Conservation (phyloP, 2,113 vertebrate species). For the Galbula dea region DNA sequence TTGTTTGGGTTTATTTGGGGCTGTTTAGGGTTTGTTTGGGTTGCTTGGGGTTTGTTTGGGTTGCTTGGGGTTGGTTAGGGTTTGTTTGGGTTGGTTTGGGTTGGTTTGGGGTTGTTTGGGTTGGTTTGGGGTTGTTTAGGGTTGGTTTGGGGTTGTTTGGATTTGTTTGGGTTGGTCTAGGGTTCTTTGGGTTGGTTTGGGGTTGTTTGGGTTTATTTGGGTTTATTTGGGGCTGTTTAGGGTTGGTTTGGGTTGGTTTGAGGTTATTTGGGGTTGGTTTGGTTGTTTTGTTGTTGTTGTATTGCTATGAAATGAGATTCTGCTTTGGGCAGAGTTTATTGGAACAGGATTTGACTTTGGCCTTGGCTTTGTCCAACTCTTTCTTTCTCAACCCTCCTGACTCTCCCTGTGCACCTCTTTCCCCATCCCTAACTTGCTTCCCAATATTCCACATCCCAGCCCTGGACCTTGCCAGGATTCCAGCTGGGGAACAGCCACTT, state of each 20-base stretch:
- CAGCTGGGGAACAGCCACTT: too few relatives aligned
- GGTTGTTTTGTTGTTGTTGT: conserved; percentile 59
- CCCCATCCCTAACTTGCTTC: not conserved
- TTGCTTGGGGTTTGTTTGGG: too few relatives aligned
- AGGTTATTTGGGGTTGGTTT: too few relatives aligned
- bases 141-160: not conserved
- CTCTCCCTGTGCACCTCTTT: not conserved
- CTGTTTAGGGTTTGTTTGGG: too few relatives aligned
- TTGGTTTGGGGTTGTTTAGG: not conserved
- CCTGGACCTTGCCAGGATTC: not conserved
- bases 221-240: too few relatives aligned
- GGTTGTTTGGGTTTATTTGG: too few relatives aligned
- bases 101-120: conserved; percentile 19
- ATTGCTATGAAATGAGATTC: conserved; percentile 81
- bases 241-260: too few relatives aligned
- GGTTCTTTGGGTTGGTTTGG: too few relatives aligned
- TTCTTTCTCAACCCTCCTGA: not conserved
- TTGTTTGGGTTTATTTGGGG: too few relatives aligned
- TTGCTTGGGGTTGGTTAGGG: too few relatives aligned
- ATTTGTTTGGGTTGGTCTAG: too few relatives aligned
- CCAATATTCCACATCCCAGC: not conserved
- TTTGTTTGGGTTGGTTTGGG: too few relatives aligned
- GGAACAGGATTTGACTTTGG: conserved; percentile 76
- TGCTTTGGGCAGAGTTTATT: conserved; percentile 85
- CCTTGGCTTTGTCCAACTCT: conserved; percentile 73